These are phyloP conservation scores for Drosophila busckii DNA, from an alignment of 1,140 invertebrate species.

Conservation along the genomic window DNA sequence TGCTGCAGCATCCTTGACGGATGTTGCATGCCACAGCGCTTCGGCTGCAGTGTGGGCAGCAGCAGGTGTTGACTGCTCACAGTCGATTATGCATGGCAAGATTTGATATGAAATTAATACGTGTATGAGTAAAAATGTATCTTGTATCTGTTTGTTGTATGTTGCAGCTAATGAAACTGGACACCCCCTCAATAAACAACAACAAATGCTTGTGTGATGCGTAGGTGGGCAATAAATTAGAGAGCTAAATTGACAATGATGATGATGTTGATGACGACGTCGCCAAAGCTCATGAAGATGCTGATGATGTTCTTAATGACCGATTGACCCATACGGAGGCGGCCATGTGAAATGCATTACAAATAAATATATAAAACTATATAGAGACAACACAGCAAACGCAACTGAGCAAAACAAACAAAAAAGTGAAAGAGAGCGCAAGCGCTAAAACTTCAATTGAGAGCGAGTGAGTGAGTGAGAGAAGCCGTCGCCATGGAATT, in stretches of 20 bases:
- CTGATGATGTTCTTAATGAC: conserved; percentile 23
- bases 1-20: conserved; percentile 44
- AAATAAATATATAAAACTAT: conserved; percentile 13
- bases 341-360: conserved; percentile 60
- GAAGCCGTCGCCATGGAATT: conserved; percentile 29
- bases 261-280: conserved; percentile 2
- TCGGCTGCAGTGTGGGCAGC: conserved; percentile 5
- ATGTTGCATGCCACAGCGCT: conserved; percentile 37
- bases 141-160: conserved; percentile 43
- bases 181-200: conserved; percentile 45
- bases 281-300: conserved; percentile 1
- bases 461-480: conserved; percentile 1
- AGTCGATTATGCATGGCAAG: conserved; percentile 23
- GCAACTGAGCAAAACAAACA: conserved; percentile 5
- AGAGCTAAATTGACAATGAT: conserved; percentile 22
- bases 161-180: conserved; percentile 63
- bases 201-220: conserved; percentile 9
- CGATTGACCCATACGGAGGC: conserved; percentile 46
- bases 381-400: conserved; percentile 10
- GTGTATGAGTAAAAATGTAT: conserved; percentile 22
- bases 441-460: too few relatives aligned
- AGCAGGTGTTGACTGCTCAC: conserved; percentile 24
- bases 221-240: conserved; percentile 39
- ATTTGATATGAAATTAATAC: conserved; percentile 39
- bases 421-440: neutral